These are phyloP conservation scores for Stegodyphus mimosarum DNA, from an alignment of 1,140 invertebrate genomes.

Conservation along the genomic window DNA sequence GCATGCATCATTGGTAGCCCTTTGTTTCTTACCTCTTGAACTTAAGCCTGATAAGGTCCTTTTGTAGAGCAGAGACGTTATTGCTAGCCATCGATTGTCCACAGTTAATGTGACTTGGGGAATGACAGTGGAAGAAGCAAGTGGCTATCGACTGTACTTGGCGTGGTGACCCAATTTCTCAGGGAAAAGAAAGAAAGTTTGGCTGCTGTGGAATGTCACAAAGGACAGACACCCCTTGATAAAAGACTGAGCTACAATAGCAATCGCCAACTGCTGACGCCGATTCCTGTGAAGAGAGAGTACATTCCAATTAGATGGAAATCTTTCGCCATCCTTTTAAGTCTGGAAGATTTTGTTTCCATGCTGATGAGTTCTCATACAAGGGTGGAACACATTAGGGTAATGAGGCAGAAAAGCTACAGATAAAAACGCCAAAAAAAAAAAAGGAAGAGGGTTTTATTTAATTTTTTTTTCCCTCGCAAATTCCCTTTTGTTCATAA, in stretches of 20 bases:
- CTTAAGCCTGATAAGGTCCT: not conserved
- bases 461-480: no score
- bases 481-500: no score
- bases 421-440: not conserved
- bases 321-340: not conserved
- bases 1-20: not conserved
- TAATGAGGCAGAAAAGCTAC: constrained; percentile 13
- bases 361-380: not conserved
- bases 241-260: constrained; percentile 28
- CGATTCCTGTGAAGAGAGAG: constrained; percentile 15
- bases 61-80: not conserved
- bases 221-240: constrained; percentile 24
- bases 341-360: not conserved
- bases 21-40: constrained; percentile 10
- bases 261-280: not conserved
- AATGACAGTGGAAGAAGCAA: not conserved
- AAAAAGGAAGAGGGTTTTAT: no score
- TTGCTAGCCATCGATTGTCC: constrained; percentile 9
- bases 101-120: not conserved
- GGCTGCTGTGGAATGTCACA: not conserved
- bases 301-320: not conserved
- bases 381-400: constrained; percentile 7
- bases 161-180: constrained; percentile 30
- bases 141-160: not conserved
- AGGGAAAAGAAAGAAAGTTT: constrained; percentile 2